These are phyloP conservation scores for Petrolisthes manimaculis DNA, from an alignment of 2,888 invertebrate genomes.

Conservation along the genomic window DNA sequence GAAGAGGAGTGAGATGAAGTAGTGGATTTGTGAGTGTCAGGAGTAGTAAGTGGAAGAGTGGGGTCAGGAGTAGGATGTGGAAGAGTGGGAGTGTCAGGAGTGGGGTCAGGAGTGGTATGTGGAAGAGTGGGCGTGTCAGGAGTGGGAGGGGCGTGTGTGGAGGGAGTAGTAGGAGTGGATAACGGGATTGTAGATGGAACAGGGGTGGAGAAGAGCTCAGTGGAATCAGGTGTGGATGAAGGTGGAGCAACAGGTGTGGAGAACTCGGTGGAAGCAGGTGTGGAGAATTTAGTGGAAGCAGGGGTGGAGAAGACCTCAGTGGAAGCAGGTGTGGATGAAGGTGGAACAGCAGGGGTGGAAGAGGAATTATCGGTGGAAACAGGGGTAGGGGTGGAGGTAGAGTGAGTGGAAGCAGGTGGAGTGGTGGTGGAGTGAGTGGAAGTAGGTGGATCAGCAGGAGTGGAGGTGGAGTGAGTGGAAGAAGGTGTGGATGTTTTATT, in stretches of 20 bases:
- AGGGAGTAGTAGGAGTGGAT: not conserved
- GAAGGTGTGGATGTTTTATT: not conserved
- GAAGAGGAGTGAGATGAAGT: slow-evolving; percentile 8
- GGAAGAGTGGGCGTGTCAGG: not conserved
- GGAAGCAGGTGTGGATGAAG: not conserved
- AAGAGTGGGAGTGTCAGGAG: not conserved
- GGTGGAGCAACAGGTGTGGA: not conserved
- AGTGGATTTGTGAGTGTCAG: not conserved
- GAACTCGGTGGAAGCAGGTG: not conserved
- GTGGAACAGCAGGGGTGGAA: not conserved
- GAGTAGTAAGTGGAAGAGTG: not conserved
- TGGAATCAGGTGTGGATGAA: not conserved
- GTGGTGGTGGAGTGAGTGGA: not conserved
- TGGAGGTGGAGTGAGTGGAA: not conserved
- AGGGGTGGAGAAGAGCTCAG: not conserved
- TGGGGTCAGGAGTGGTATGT: not conserved
- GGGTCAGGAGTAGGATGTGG: not conserved
- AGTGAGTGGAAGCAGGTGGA: not conserved
- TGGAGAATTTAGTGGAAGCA: not conserved
- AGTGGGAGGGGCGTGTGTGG: not conserved
- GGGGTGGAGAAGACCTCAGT: not conserved
- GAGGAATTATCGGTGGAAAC: not conserved
- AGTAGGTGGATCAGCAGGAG: not conserved
- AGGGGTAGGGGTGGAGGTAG: not conserved
- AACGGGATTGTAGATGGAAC: not conserved